A percentile compares a stretch with the other conserved stretches of the same genome.
Conservation (phyloP, 1,140 invertebrate genomes). For the Pseudomyrmex sp. region DNA sequence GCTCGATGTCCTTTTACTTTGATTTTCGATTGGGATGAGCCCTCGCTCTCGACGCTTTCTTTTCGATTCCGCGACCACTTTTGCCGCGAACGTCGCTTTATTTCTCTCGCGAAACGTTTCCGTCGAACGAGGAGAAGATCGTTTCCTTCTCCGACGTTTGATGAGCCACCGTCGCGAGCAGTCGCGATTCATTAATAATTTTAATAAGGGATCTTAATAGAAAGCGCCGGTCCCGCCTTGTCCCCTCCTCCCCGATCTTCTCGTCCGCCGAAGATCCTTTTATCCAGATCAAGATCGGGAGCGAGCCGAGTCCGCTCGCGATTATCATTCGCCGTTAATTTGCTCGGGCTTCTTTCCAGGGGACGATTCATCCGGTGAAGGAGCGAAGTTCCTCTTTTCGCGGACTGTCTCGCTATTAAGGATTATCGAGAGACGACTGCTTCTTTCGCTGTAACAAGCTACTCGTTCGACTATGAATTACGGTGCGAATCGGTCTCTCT, state of each 20-base stretch:
- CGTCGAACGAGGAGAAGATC: background rate
- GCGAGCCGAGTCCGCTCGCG: conserved; percentile 45
- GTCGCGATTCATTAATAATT: conserved; percentile 66
- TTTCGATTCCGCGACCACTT: background rate
- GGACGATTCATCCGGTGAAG: conserved; percentile 35
- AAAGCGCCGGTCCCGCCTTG: conserved; percentile 11
- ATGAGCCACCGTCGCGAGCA: conserved; percentile 51
- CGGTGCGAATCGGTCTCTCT: background rate
- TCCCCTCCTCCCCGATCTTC: background rate
- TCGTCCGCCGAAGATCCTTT: conserved; percentile 25
- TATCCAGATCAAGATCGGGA: conserved; percentile 27
- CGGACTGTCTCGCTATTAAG: conserved; percentile 42
- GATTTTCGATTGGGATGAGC: conserved; percentile 16
- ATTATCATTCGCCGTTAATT: conserved; percentile 57
- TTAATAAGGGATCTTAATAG: conserved; percentile 63
- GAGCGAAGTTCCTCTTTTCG: conserved; percentile 40
- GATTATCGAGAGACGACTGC: conserved; percentile 48
- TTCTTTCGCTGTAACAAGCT: conserved; percentile 45
- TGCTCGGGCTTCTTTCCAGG: conserved; percentile 34
- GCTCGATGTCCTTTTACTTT: conserved; percentile 32
- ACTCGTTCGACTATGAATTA: conserved; percentile 42
- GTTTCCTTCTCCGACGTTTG: conserved; percentile 15
- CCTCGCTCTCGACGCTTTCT: conserved; percentile 6
- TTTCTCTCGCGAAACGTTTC: conserved; percentile 35
- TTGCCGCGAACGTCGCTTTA: conserved; percentile 9